A percentile compares a stretch with the other conserved stretches of the same genome.
These are phyloP conservation scores for Acromyrmex heyeri DNA, from an alignment of 1,140 invertebrate genomes.

Conservation along the genomic window DNA sequence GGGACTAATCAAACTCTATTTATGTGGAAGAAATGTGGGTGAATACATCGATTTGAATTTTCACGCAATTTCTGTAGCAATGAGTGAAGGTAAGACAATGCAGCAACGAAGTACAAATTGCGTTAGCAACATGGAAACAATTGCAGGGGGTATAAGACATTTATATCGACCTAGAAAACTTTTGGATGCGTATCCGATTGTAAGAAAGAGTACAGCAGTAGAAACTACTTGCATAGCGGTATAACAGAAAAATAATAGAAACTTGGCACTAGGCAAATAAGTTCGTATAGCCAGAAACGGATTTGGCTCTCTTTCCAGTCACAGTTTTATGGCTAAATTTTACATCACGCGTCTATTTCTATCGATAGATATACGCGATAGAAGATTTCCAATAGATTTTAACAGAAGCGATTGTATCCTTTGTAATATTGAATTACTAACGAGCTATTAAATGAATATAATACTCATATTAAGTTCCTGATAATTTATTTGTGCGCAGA, in stretches of 20 bases:
- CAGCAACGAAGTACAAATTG: constrained; percentile 30
- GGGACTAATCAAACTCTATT: too few relatives aligned
- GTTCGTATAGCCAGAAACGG: background rate
- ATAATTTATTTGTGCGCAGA: background rate
- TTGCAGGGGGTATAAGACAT: background rate
- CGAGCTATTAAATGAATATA: constrained; percentile 9
- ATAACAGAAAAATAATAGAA: background rate
- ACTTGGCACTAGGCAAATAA: background rate
- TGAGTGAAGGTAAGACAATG: background rate
- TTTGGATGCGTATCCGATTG: background rate
- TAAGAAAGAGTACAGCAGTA: background rate
- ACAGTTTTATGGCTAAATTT: constrained; percentile 23
- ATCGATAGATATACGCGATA: constrained; percentile 3
- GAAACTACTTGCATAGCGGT: background rate
- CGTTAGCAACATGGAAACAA: background rate
- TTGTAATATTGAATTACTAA: background rate
- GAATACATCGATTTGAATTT: background rate
- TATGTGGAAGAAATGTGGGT: background rate
- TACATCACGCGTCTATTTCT: constrained; percentile 7
- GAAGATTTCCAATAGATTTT: constrained; percentile 23
- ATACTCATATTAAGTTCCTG: background rate
- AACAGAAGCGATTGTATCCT: background rate
- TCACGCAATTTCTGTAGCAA: background rate
- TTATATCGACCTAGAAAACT: constrained; percentile 33
- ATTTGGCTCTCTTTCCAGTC: background rate